Conservation (phyloP, 2,888 invertebrate genomes). For the Fragum whitleyi region DNA sequence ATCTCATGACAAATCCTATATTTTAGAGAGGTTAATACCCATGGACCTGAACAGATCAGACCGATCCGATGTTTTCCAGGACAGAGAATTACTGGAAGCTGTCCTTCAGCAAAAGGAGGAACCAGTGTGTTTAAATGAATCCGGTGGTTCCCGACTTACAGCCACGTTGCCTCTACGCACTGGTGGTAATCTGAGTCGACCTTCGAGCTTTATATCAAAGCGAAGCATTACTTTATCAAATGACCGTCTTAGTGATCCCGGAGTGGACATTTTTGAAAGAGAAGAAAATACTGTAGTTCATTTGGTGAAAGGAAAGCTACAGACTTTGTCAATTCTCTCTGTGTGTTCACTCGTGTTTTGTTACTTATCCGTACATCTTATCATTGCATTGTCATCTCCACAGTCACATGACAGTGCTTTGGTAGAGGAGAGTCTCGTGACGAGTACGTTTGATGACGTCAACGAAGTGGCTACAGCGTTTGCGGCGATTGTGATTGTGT, state of each 20-base stretch:
- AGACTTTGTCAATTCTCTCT: slow-evolving; percentile 93
- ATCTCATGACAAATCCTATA: too few species aligned
- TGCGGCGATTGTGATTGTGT: slow-evolving; percentile 94
- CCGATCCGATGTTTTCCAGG: slow-evolving; percentile 71
- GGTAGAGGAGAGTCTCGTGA: slow-evolving; percentile 53
- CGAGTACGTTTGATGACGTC: slow-evolving; percentile 88
- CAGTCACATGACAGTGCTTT: slow-evolving; percentile 19
- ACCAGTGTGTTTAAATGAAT: slow-evolving; percentile 55
- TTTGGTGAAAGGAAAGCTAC: slow-evolving; percentile 47
- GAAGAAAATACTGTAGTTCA: slow-evolving; percentile 24
- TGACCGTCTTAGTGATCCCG: slow-evolving; percentile 56
- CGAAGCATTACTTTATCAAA: slow-evolving; percentile 63
- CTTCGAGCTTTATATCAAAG: slow-evolving; percentile 69
- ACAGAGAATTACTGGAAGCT: slow-evolving; percentile 77
- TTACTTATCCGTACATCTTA: slow-evolving; percentile 89
- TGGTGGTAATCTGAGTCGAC: slow-evolving; percentile 72
- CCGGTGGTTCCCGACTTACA: slow-evolving; percentile 67
- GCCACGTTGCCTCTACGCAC: slow-evolving; percentile 59
- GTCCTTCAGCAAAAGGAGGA: slow-evolving; percentile 78
- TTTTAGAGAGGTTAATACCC: too few species aligned
- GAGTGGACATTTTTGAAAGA: slow-evolving; percentile 20
- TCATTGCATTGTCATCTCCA: slow-evolving; percentile 91
- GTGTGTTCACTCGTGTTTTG: slow-evolving; percentile 94
- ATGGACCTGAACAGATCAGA: slow-evolving; percentile 67
- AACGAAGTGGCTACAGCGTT: slow-evolving; percentile 96